Base-by-base conservation (phyloP, 2,888 invertebrate species). In the Mimas tiliae region DNA sequence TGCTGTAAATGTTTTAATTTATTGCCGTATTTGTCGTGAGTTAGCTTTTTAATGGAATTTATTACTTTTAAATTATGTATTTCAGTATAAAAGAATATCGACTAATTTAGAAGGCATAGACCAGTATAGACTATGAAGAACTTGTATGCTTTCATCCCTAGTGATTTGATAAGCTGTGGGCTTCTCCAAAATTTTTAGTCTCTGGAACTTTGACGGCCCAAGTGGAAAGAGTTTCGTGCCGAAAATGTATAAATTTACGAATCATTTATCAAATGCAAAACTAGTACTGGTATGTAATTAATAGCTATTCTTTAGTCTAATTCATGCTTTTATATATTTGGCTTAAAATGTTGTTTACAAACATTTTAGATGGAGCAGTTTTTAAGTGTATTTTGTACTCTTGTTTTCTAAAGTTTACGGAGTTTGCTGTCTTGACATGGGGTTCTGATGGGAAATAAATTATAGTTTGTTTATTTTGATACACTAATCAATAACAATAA, bases 191-290 rank as follows among this genome's bases (percentile, higher is more conserved):
- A n/a, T 74, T 75, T 72, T 69, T 78, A 80, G 83, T 85, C 80
- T 85, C 89, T 81, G 88, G 21, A 85, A 77, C 85, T 88, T 86
- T 90, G 91, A 90, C 90, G 88, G 85, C 82, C 82, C 84, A 78
- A 87, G 86, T 83, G 82, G 80, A 84, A 80, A 81, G 86, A 85
- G 83, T 81, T 86, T 87, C 82, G 83, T 87, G 86, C 86, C 88
- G 88, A 92, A 93, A 92, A 93, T 93, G 93, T 91, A 88, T 72
- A 91, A 87, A 92, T 89, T 93, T 84, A 86, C 89, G 70, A 90
- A 86, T 73, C 85, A 88, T 84, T 81, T 93, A 84, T 70, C 86
- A 73, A 90, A 88, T 84, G 71, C 86, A 77, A 88, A 86, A 81
- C 84, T 92, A 75, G 81, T 91, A 79, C 86, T 93, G 89, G 91